These are phyloP conservation scores for Gnatocerus cornutus DNA, from an alignment of 2,888 invertebrate species.

Conservation along the genomic window DNA sequence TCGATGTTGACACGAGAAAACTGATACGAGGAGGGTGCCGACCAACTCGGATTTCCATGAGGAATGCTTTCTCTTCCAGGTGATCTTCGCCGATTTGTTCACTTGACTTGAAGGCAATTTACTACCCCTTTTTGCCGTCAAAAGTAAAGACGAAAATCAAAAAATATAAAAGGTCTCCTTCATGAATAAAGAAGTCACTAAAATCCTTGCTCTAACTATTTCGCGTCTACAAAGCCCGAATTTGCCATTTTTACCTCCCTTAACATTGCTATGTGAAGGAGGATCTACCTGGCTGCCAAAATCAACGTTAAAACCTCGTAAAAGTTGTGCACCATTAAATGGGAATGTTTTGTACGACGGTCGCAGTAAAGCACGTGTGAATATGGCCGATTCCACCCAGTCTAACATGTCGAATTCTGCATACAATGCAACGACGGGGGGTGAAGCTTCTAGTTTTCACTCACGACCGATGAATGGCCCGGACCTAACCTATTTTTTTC, in stretches of 20 bases:
- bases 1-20: slow-evolving; percentile 66
- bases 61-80: too few relatives aligned
- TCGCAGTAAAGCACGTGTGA: slow-evolving; percentile 53
- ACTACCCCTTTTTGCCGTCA: too few relatives aligned
- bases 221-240: not conserved
- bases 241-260: not conserved
- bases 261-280: not conserved
- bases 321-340: slow-evolving; percentile 58
- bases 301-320: slow-evolving; percentile 59
- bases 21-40: slow-evolving; percentile 46
- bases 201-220: not conserved
- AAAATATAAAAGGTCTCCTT: too few relatives aligned
- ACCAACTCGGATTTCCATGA: not conserved
- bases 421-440: slow-evolving; percentile 68
- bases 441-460: slow-evolving; percentile 70
- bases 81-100: too few relatives aligned
- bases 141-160: too few relatives aligned
- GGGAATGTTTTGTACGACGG: slow-evolving; percentile 44
- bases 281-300: slow-evolving; percentile 61
- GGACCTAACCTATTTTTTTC: slow-evolving; percentile 68
- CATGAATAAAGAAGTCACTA: too few relatives aligned
- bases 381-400: slow-evolving; percentile 54
- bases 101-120: too few relatives aligned
- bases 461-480: slow-evolving; percentile 68
- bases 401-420: slow-evolving; percentile 55